A percentile compares a stretch with the other conserved stretches of the same genome.
These are phyloP conservation scores for Phorcus lineatus DNA, from an alignment of 2,888 invertebrate genomes.

Conservation along the genomic window DNA sequence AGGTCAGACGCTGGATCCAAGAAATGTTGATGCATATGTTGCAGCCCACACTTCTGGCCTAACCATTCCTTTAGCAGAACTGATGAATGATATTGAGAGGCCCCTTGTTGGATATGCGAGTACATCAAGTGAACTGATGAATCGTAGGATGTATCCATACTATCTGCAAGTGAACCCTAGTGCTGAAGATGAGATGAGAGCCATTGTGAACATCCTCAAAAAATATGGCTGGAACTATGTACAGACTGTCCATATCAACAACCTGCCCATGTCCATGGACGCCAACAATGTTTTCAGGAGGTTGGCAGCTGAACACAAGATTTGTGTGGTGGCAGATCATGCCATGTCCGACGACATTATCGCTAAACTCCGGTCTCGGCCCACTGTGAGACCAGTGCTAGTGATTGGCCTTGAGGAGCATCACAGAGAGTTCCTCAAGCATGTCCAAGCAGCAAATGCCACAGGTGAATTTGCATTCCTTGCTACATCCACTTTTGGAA, in stretches of 20 bases:
- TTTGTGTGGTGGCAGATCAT: conserved; percentile 66
- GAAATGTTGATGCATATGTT: conserved; percentile 61
- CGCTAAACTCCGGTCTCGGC: conserved; percentile 39
- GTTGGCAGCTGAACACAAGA: conserved; percentile 59
- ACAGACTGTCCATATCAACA: conserved; percentile 55
- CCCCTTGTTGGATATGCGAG: conserved; percentile 76
- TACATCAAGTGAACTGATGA: conserved; percentile 46
- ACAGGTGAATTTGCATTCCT: conserved; percentile 63
- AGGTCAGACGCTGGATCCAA: conserved; percentile 55
- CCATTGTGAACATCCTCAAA: conserved; percentile 72
- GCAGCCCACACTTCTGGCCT: conserved; percentile 51
- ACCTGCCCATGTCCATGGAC: conserved; percentile 51
- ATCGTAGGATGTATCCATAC: conserved; percentile 47
- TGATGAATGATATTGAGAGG: conserved; percentile 77
- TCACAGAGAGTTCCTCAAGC: conserved; percentile 44
- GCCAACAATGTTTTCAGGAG: conserved; percentile 46
- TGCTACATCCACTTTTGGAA: conserved; percentile 51
- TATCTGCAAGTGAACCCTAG: conserved; percentile 56
- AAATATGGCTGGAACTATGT: conserved; percentile 74
- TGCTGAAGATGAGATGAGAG: conserved; percentile 50
- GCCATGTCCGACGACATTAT: conserved; percentile 28
- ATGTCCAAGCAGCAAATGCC: conserved; percentile 39
- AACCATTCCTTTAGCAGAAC: conserved; percentile 68
- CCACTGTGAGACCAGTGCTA: conserved; percentile 58
- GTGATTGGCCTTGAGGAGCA: conserved; percentile 42